These are phyloP conservation scores for Cassiopea andromeda DNA, from an alignment of 30 jellyfish, hydroid and myxozoan genomes.

Conservation along the genomic window DNA sequence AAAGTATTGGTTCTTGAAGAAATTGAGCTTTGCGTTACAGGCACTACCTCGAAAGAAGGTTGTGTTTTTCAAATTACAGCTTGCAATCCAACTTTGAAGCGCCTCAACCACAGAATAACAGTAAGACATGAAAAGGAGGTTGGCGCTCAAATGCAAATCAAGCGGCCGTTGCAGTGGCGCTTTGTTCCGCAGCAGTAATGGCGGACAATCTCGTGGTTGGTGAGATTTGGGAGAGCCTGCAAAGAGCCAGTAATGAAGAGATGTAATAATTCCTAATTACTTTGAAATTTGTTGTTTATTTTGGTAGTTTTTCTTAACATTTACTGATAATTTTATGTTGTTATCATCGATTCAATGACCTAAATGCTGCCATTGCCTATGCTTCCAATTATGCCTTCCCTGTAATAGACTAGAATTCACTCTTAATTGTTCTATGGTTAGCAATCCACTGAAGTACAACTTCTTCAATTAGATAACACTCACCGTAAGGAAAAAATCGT, in stretches of 20 bases:
- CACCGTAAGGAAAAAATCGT: too few relatives aligned
- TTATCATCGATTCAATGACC: too few relatives aligned
- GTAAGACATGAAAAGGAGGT: conserved; percentile 31
- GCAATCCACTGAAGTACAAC: too few relatives aligned
- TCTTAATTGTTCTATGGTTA: too few relatives aligned
- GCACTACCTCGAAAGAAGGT: too few relatives aligned
- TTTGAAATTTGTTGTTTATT: neutral
- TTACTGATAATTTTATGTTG: neutral
- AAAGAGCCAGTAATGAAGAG: conserved; percentile 64
- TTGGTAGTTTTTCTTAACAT: neutral
- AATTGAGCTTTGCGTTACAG: too few relatives aligned
- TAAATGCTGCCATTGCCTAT: too few relatives aligned
- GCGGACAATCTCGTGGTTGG: conserved; percentile 79
- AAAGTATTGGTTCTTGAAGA: too few relatives aligned
- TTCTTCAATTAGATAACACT: too few relatives aligned
- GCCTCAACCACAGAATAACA: neutral
- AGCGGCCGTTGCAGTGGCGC: conserved; percentile 28
- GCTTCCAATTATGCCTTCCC: too few relatives aligned
- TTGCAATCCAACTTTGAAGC: neutral
- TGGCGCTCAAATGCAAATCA: conserved; percentile 6
- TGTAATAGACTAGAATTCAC: too few relatives aligned
- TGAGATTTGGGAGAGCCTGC: conserved; percentile 68
- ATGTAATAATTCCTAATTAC: conserved; percentile 5
- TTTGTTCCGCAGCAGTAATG: conserved; percentile 46
- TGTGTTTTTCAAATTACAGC: neutral